phyloP scores from a whole-genome alignment of 2,797 vertebrate genomes.

The Pteronotus mesoamericanus region DNA sequence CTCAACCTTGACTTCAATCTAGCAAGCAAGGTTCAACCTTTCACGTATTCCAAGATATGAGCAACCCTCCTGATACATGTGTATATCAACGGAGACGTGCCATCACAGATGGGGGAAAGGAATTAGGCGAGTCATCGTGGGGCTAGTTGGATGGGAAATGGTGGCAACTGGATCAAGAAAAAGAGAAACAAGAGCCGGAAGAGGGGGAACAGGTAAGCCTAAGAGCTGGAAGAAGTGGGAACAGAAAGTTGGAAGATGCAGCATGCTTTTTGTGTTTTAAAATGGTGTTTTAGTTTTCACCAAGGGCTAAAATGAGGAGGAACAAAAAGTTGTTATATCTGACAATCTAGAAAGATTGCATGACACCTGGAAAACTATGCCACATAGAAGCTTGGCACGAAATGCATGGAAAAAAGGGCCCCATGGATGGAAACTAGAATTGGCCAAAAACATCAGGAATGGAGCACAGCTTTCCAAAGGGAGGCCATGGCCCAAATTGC shows the following conservation, averaged over 20 bases:
- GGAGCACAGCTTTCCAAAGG: conserved; percentile 72
- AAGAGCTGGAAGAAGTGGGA: background rate
- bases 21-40: background rate
- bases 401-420: conserved; percentile 63
- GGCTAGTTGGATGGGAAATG: background rate
- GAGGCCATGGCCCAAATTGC: conserved; percentile 71
- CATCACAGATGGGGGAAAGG: background rate
- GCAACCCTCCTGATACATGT: background rate
- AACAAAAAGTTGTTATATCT: background rate
- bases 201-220: background rate
- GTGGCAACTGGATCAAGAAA: background rate
- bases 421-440: conserved; percentile 60
- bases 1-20: background rate
- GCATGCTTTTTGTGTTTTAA: background rate
- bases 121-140: background rate
- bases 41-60: background rate
- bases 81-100: background rate
- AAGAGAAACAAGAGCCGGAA: background rate
- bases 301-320: background rate
- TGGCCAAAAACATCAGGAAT: conserved; percentile 70
- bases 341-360: background rate
- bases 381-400: conserved; percentile 65
- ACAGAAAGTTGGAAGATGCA: background rate
- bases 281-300: background rate
- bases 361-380: conserved; percentile 57